These are phyloP conservation scores for Magallana angulata DNA, from an alignment of 1,140 invertebrate species.

Conservation along the genomic window DNA sequence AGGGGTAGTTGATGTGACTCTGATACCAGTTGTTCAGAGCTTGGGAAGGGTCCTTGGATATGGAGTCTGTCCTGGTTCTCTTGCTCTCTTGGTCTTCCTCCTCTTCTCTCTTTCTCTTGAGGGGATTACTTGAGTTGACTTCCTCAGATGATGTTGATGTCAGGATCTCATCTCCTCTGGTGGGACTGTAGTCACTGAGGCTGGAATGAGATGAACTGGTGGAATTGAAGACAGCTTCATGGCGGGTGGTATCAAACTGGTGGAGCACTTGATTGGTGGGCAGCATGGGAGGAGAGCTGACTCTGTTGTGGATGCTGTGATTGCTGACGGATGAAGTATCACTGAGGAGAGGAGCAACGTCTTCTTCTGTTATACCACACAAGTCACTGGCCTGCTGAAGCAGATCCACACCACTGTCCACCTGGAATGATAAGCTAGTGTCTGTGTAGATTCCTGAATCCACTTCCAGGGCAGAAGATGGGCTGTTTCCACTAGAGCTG, in stretches of 20 bases:
- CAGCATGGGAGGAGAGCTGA: background rate
- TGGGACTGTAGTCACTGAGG: background rate
- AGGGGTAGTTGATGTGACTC: constrained; percentile 67
- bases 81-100: background rate
- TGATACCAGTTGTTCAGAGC: constrained; percentile 71
- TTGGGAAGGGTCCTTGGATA: constrained; percentile 52
- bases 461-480: background rate
- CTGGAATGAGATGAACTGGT: background rate
- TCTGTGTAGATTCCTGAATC: constrained; percentile 19
- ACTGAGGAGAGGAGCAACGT: background rate
- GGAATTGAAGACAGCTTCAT: constrained; percentile 1
- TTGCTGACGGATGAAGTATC: background rate
- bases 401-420: constrained; percentile 10
- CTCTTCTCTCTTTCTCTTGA: background rate
- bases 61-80: constrained; percentile 31
- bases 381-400: constrained; percentile 32
- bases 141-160: background rate
- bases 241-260: background rate
- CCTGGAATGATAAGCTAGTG: background rate
- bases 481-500: background rate
- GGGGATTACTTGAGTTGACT: background rate
- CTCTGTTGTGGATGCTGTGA: background rate
- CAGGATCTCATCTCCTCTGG: background rate
- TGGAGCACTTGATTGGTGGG: background rate
- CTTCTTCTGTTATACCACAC: constrained; percentile 10